A percentile compares a stretch with the other conserved stretches of the same genome.
These are phyloP conservation scores for Drosophila insularis DNA, from an alignment of 1,140 invertebrate species.

Conservation along the genomic window DNA sequence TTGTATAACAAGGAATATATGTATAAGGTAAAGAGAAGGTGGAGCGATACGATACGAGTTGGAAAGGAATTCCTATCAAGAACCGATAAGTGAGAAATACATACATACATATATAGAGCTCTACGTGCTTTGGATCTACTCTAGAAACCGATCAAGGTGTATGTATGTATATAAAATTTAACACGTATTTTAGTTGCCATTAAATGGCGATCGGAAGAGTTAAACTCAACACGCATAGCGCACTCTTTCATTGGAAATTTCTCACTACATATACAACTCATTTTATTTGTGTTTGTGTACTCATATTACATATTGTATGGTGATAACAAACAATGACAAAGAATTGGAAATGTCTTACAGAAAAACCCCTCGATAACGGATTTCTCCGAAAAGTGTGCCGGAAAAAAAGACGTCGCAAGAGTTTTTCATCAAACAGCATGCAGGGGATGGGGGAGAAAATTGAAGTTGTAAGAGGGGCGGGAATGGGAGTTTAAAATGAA, in stretches of 20 bases:
- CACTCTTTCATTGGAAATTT: slow-evolving; percentile 41
- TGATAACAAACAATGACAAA: slow-evolving; percentile 49
- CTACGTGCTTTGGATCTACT: not conserved
- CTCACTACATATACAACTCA: not conserved
- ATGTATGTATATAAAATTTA: not conserved
- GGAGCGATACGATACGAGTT: not conserved
- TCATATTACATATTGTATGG: slow-evolving; percentile 2
- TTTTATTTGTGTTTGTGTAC: not conserved
- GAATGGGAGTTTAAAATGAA: not conserved
- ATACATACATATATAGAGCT: too few relatives aligned
- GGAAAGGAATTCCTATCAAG: not conserved
- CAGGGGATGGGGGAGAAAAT: slow-evolving; percentile 1
- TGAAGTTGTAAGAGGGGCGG: slow-evolving; percentile 14
- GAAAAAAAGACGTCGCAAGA: slow-evolving; percentile 45
- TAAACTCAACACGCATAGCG: slow-evolving; percentile 32
- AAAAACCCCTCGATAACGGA: slow-evolving; percentile 2
- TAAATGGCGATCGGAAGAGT: slow-evolving; percentile 14
- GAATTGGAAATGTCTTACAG: not conserved
- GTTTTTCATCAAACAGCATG: slow-evolving; percentile 32
- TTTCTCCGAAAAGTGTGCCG: not conserved
- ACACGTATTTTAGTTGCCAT: slow-evolving; percentile 10
- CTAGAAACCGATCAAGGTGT: slow-evolving; percentile 1
- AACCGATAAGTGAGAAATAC: not conserved
- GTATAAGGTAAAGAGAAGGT: not conserved
- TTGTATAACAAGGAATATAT: not conserved